Percentiles rank a stretch among this genome's conserved stretches.
These are phyloP conservation scores for Ophion obscuratus DNA, from an alignment of 2,888 invertebrate species.

Conservation along the genomic window DNA sequence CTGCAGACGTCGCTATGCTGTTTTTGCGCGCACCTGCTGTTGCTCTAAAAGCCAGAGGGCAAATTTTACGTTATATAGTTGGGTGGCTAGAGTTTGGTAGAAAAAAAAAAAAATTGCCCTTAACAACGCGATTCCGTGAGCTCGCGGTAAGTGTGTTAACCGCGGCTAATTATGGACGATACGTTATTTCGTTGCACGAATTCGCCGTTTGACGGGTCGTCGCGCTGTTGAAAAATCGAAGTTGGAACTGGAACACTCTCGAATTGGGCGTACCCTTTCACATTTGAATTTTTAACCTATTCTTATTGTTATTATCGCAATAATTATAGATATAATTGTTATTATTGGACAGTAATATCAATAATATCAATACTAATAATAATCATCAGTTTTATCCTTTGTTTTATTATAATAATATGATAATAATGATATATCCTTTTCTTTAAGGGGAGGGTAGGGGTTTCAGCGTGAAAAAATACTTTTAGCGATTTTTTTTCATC, in stretches of 20 bases:
- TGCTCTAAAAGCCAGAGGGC: constrained; percentile 16
- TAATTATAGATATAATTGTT: not conserved
- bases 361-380: not conserved
- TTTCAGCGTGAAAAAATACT: too few species aligned
- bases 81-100: not conserved
- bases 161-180: not conserved
- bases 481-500: too few species aligned
- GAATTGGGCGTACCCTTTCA: not conserved
- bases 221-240: not conserved
- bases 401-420: not conserved
- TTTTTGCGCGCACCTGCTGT: constrained; percentile 11
- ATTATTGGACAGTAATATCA: not conserved
- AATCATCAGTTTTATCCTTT: not conserved
- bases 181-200: not conserved
- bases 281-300: not conserved
- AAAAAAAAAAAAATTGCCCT: not conserved
- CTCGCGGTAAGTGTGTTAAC: constrained; percentile 20
- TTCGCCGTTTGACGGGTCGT: not conserved
- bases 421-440: too few species aligned
- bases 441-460: too few species aligned
- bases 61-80: constrained; percentile 59
- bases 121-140: constrained; percentile 11
- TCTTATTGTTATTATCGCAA: not conserved
- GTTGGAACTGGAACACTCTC: not conserved
- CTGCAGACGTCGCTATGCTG: constrained; percentile 20